Base-by-base conservation (phyloP, 1,140 invertebrate species). In the Elymnias hypermnestra region DNA sequence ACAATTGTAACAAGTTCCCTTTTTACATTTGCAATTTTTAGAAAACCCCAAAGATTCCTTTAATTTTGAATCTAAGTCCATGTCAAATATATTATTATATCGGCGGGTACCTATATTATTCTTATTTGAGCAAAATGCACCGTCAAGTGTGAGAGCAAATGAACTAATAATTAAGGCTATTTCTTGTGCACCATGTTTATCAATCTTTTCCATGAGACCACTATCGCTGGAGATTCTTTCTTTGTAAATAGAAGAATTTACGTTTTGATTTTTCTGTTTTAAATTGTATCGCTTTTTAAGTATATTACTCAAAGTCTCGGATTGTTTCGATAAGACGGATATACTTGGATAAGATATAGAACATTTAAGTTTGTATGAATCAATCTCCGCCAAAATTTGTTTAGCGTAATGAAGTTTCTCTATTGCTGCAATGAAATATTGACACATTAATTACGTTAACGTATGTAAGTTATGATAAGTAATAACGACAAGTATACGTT, bases 1-100 rank as follows among this genome's bases (percentile, higher is more conserved):
- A 31, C 79, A 81, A 26, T 66, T 57, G 18, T 22, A 15, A 42
- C 76, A 83, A 36, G 40, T 38, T 15, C 56, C 46, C 8, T 40
- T 36, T 10, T 45, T 21, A 52, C 78, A 79, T 8, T 5, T 25
- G 44, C 77, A 82, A 23, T 51, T 40, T 13, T 57, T 63, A 1
- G 59, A 63, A 4, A 39, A 31, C 21, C 56, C 62, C 17, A 13
- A 31, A 7, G 31, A 35, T 19, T 61, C 49, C 31, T 42, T 47
- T 4, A 47, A 23, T 38, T 33, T 29, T 19, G 43, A 26, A 18
- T 53, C 46, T 35, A 59, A 2, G 37, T 60, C 26, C 7, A 47
- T 46, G 7, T 53, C 38, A 17, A 57, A 36, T 4, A 62, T 23
- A 13, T 46, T 48, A 37, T 48, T 42, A 22, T 42, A 50, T 51